Percentiles rank a stretch among this genome's conserved stretches.
Evolutionary conservation across 1,140 invertebrate genomes (phyloP).

Genomic region (Zeugodacus cucurbitae): DNA sequence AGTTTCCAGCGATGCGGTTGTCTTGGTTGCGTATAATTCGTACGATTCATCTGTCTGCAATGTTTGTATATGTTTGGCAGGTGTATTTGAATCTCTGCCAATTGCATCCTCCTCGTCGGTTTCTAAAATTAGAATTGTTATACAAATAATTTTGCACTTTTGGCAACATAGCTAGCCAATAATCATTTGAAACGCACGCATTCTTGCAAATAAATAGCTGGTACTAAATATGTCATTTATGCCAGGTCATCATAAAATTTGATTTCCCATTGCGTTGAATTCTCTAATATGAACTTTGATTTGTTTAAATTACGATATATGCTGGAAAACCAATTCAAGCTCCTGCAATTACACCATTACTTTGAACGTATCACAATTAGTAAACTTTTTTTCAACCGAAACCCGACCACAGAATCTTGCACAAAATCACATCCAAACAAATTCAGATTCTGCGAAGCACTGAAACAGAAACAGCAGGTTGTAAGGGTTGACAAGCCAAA

Average conservation of each 20-base stretch:
- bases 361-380: not conserved
- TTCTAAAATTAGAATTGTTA: constrained; percentile 44
- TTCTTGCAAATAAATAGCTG: not conserved
- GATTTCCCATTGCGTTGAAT: too few relatives aligned
- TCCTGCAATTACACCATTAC: not conserved
- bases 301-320: not conserved
- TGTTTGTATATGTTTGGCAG: not conserved
- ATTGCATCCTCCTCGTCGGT: not conserved
- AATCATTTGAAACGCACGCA: constrained; percentile 10
- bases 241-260: not conserved
- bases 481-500: too few relatives aligned
- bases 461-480: too few relatives aligned
- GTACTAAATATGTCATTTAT: not conserved
- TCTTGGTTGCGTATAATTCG: constrained; percentile 3
- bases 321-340: not conserved
- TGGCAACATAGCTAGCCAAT: not conserved
- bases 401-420: too few relatives aligned
- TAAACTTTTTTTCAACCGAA: too few relatives aligned
- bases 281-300: not conserved
- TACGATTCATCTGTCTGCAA: not conserved
- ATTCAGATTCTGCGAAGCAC: too few relatives aligned
- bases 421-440: too few relatives aligned
- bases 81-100: not conserved
- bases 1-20: not conserved
- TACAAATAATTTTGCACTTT: not conserved